Evolutionary conservation across 2,797 vertebrate species (phyloP), one percentile per base, ranked within the genome.

Genomic region (Spea hammondii): DNA sequence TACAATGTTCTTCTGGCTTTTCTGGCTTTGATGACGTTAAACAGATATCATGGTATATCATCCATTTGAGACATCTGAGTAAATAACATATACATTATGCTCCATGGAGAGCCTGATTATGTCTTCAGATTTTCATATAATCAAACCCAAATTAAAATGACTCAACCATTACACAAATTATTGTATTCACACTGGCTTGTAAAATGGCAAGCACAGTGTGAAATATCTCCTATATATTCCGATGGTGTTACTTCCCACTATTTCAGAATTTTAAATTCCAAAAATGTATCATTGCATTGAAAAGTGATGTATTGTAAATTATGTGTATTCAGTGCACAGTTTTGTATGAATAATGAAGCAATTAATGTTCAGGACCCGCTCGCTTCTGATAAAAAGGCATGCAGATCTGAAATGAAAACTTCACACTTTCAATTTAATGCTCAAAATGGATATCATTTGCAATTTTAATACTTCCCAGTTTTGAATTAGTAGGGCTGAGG

Each of bases 211-310:
- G 72, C 72, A 70, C 71, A 68, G 46, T 74, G 64, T 73, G 77
- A 79, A 70, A 79, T 73, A 32, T 17, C 32, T 64, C 51, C 60
- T 60, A 73, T 55, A 12, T 47, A 53, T 48, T 50, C n/a, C 54
- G 66, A 68, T 17, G 53, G 59, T 68, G 65, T 71, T 6, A 78
- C 71, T 78, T 78, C 49, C 68, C 66, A 65, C 70, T 72, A 78
- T 57, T 66, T 65, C 47, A 72, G 7, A 10, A 6, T 48, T 78
- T 45, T 55, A 68, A 67, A 72, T 44, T 62, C 77, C 72, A 79
- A 79, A 46, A 48, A 65, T 50, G 67, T 67, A 73, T 60, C 54
- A 73, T 67, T 67, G 72, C 5, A 47, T 60, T 60, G 47, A 53
- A 79, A 79, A 66, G 51, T 72, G 51, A 72, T 78, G 65, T 78